Evolutionary conservation across 2,797 vertebrate species (phyloP).

Genomic region (Silurus aristotelis): DNA sequence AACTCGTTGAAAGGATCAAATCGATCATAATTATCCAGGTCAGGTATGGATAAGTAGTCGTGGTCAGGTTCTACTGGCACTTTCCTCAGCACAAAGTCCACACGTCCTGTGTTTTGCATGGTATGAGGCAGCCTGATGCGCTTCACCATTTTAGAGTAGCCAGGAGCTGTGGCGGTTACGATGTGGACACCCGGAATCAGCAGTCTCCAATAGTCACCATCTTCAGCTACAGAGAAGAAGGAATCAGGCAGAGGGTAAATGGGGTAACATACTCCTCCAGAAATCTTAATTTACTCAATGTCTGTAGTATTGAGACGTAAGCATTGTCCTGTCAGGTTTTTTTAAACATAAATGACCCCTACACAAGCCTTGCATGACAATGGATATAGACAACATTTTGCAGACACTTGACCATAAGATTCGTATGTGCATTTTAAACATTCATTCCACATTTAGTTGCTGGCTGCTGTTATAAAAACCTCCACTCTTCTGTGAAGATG

Average conservation of each 20-base stretch:
- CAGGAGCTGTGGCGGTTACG: slow-evolving; percentile 82
- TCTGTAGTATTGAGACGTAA: background rate
- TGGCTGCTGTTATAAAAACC: no score
- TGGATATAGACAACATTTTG: background rate
- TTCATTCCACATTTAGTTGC: no score
- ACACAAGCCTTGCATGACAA: background rate
- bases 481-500: no score
- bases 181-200: slow-evolving; percentile 85
- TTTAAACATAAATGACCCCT: background rate
- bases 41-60: slow-evolving; percentile 74
- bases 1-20: slow-evolving; percentile 81
- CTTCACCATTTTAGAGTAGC: slow-evolving; percentile 86
- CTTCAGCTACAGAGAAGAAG: slow-evolving; percentile 74
- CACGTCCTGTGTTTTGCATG: slow-evolving; percentile 81
- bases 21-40: slow-evolving; percentile 68
- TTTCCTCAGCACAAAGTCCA: slow-evolving; percentile 87
- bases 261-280: background rate
- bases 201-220: slow-evolving; percentile 94
- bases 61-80: slow-evolving; percentile 70
- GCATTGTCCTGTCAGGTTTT: background rate
- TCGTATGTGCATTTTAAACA: no score
- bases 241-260: background rate
- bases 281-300: background rate
- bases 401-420: no score
- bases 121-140: slow-evolving; percentile 82